These are phyloP conservation scores for Stegana nigrithorax DNA, from an alignment of 2,888 invertebrate species.

Conservation along the genomic window DNA sequence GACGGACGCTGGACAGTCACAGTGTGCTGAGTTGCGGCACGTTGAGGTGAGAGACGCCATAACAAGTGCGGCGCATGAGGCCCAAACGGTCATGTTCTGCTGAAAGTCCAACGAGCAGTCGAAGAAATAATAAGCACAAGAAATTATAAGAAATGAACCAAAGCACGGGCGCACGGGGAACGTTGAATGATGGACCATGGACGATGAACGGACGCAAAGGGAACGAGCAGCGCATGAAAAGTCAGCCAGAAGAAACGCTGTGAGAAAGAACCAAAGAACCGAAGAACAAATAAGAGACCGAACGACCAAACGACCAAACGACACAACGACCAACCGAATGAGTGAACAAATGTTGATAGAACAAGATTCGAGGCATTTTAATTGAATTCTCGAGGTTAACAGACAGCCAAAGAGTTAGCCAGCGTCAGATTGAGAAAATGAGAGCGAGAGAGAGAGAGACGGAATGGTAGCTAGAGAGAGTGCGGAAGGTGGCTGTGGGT, in stretches of 20 bases:
- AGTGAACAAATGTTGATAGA: slow-evolving; percentile 16
- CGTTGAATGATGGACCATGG: too few species aligned
- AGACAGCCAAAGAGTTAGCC: slow-evolving; percentile 23
- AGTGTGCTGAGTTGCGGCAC: too few species aligned
- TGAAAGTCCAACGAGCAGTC: background rate
- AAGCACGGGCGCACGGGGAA: background rate
- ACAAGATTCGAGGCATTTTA: slow-evolving; percentile 43
- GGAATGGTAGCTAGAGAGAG: background rate
- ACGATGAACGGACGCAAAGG: background rate
- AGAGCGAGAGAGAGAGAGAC: slow-evolving; percentile 7
- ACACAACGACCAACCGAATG: too few species aligned
- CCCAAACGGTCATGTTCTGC: slow-evolving; percentile 10
- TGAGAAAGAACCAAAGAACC: background rate
- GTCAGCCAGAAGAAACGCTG: background rate
- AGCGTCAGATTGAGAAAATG: background rate
- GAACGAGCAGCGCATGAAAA: background rate
- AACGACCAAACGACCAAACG: slow-evolving; percentile 4
- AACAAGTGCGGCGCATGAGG: too few species aligned
- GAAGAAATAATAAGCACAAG: background rate
- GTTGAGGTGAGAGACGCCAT: background rate
- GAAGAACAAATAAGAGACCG: background rate
- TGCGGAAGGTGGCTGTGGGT: background rate
- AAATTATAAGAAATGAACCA: background rate
- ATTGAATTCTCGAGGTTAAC: slow-evolving; percentile 58
- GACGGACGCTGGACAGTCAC: slow-evolving; percentile 2